Evolutionary conservation across 2,888 invertebrate genomes (phyloP).

Genomic region (Chirona hameri): DNA sequence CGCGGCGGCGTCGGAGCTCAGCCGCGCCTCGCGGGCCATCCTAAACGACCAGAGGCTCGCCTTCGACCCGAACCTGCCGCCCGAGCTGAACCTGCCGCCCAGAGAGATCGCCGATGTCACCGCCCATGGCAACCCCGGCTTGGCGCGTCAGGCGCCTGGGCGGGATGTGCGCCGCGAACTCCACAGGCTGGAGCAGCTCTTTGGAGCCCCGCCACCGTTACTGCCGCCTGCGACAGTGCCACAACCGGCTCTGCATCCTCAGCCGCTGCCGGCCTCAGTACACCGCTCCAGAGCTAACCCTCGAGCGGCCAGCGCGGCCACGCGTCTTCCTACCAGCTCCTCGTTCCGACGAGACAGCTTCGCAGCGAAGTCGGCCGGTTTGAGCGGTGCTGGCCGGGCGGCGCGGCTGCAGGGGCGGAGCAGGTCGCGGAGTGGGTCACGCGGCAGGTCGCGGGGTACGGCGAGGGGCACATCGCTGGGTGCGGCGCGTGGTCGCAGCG

Average conservation of each 20-base stretch:
- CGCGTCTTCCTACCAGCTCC: not conserved
- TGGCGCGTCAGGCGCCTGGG: not conserved
- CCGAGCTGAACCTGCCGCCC: not conserved
- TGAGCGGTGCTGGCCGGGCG: not conserved
- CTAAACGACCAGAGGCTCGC: not conserved
- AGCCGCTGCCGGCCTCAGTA: not conserved
- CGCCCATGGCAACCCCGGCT: slow-evolving; percentile 46
- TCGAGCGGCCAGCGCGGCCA: not conserved
- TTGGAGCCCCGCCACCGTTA: not conserved
- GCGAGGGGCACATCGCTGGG: not conserved
- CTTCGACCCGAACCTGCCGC: slow-evolving; percentile 24
- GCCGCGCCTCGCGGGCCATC: not conserved
- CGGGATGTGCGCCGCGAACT: not conserved
- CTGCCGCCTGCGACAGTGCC: not conserved
- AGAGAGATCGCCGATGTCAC: not conserved
- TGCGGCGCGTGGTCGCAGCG: not conserved
- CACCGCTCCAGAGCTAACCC: not conserved
- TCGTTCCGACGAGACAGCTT: not conserved
- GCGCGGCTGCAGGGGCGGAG: too few species aligned
- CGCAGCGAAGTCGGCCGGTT: not conserved
- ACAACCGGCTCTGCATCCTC: not conserved
- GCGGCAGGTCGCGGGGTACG: not conserved
- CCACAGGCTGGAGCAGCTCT: not conserved
- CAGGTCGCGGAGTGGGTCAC: too few species aligned
- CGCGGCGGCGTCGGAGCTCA: not conserved